Conservation (phyloP, 2,888 invertebrate species). For the Limnephilus lunatus region DNA sequence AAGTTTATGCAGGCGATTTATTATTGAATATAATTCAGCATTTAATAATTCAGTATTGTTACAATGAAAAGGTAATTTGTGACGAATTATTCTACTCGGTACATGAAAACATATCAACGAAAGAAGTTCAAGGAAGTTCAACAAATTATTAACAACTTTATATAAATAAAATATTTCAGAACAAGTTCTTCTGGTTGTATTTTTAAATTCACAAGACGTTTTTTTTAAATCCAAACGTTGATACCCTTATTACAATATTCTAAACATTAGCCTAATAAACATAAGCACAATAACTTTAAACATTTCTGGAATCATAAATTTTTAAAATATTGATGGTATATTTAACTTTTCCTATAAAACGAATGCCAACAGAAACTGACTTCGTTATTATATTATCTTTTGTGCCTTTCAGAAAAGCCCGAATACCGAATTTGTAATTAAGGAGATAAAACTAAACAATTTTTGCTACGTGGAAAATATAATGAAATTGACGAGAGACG, state of each 20-base stretch:
- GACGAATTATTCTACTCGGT: too few relatives aligned
- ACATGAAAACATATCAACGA: too few relatives aligned
- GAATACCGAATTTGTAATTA: background rate
- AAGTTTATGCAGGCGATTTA: too few relatives aligned
- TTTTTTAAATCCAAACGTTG: background rate
- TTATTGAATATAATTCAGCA: too few relatives aligned
- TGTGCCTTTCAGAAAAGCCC: background rate
- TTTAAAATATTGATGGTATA: background rate
- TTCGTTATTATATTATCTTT: background rate
- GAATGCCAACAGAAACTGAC: background rate
- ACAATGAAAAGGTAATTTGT: too few relatives aligned
- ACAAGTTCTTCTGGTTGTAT: too few relatives aligned
- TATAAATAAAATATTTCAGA: too few relatives aligned
- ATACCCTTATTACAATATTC: background rate
- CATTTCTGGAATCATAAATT: background rate
- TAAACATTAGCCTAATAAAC: too few relatives aligned
- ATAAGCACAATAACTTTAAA: background rate
- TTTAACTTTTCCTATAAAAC: background rate
- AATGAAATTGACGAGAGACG: constrained; percentile 57
- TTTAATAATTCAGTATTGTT: too few relatives aligned
- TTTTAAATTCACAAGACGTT: too few relatives aligned
- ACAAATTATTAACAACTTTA: too few relatives aligned
- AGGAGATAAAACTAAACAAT: background rate
- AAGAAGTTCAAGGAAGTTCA: too few relatives aligned
- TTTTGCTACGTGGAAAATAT: constrained; percentile 45